These are phyloP conservation scores for Cantharis rufa DNA, from an alignment of 2,888 invertebrate genomes.

Conservation along the genomic window DNA sequence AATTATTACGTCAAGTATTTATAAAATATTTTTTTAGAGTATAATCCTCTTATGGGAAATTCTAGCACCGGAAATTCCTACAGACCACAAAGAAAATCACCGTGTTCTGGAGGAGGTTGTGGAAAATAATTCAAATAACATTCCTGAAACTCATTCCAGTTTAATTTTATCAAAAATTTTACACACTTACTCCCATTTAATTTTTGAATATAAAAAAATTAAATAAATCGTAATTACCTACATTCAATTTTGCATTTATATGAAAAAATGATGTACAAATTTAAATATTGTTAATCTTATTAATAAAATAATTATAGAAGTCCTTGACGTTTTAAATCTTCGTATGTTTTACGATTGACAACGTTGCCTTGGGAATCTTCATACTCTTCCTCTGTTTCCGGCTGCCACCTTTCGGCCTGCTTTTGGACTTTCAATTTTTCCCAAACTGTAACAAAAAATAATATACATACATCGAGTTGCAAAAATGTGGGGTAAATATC, in stretches of 20 bases:
- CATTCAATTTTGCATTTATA: neutral
- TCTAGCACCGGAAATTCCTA: constrained; percentile 45
- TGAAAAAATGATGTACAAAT: neutral
- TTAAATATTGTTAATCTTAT: neutral
- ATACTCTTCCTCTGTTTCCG: constrained; percentile 97
- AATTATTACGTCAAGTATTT: neutral
- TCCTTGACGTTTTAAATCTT: constrained; percentile 98
- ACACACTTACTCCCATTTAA: neutral
- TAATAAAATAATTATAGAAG: constrained; percentile 69
- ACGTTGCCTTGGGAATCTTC: constrained; percentile 99
- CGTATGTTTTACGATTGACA: constrained; percentile 96
- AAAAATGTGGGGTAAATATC: no score
- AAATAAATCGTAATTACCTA: neutral
- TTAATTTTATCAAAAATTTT: neutral
- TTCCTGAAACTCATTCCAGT: neutral
- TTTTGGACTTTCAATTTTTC: constrained; percentile 96
- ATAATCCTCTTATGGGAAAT: constrained; percentile 51
- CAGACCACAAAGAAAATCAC: constrained; percentile 48
- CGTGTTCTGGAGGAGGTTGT: constrained; percentile 52
- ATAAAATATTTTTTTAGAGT: constrained; percentile 42
- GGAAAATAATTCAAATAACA: constrained; percentile 36
- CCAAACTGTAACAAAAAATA: constrained; percentile 76
- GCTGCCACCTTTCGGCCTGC: constrained; percentile 93
- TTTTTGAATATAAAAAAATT: neutral
- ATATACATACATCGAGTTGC: neutral